These are phyloP conservation scores for Oasisia sp. DNA, from an alignment of 2,888 invertebrate genomes.

Conservation along the genomic window DNA sequence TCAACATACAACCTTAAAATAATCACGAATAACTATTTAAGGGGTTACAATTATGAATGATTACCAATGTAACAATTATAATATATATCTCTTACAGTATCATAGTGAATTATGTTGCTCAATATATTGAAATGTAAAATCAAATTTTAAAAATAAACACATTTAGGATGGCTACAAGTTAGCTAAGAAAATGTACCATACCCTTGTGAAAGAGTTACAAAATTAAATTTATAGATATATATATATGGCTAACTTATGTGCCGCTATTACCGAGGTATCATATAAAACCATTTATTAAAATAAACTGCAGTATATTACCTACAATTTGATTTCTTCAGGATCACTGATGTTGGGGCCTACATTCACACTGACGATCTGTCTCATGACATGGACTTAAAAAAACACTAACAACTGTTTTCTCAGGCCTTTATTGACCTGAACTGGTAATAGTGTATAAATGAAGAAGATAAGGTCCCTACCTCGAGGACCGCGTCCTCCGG, in stretches of 20 bases:
- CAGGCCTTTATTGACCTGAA: neutral
- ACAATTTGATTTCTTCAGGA: no score
- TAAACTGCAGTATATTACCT: no score
- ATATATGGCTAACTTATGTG: no score
- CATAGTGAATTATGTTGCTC: neutral
- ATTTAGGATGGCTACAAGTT: neutral
- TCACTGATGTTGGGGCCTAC: no score
- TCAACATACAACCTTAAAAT: constrained; percentile 23
- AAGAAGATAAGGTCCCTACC: constrained; percentile 59
- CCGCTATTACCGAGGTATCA: no score
- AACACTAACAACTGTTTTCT: no score
- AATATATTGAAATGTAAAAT: no score
- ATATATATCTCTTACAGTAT: neutral
- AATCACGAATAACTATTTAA: neutral
- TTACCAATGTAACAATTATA: neutral
- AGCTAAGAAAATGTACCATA: neutral
- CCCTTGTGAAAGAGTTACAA: neutral
- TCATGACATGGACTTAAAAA: no score
- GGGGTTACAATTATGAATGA: constrained; percentile 24
- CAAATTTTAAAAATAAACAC: no score
- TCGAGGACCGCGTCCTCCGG: constrained; percentile 87
- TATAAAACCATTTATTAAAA: no score
- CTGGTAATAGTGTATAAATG: neutral
- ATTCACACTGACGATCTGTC: no score
- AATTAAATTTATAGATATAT: no score